Conservation (phyloP, 2,113 vertebrate genomes). For the Gymnogyps californianus region DNA sequence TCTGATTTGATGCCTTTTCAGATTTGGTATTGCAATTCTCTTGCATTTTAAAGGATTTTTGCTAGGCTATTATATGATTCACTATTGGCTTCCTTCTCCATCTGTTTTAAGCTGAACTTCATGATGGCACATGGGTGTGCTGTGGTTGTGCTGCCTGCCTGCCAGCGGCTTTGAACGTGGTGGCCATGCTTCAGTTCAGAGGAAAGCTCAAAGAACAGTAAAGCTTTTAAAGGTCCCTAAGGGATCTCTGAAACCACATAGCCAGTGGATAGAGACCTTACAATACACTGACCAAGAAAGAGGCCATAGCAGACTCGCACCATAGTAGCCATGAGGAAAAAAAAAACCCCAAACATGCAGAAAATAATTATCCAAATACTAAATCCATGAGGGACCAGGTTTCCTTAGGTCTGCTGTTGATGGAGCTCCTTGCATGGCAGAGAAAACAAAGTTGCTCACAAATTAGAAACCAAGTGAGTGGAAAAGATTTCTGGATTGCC, state of each 20-base stretch:
- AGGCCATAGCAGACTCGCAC: neutral
- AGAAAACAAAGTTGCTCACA: neutral
- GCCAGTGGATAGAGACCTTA: neutral
- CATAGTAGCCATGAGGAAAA: neutral
- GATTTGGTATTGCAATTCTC: neutral
- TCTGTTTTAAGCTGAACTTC: neutral
- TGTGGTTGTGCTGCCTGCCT: neutral
- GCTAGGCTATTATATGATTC: neutral
- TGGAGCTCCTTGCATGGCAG: neutral
- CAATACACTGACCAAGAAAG: neutral
- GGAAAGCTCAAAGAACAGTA: neutral
- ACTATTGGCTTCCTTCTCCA: neutral
- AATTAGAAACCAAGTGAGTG: neutral
- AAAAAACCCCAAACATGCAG: neutral
- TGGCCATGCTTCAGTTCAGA: neutral
- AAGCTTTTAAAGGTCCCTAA: neutral
- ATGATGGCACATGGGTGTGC: neutral
- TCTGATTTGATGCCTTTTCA: neutral
- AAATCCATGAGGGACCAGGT: neutral
- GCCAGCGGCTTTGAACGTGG: accelerated
- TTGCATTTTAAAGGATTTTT: neutral
- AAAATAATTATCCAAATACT: neutral
- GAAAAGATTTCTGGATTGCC: neutral
- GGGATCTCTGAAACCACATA: neutral
- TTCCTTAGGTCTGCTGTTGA: neutral